These are phyloP conservation scores for Pipistrellus pipistrellus DNA, from an alignment of 2,797 vertebrate genomes.

Conservation along the genomic window DNA sequence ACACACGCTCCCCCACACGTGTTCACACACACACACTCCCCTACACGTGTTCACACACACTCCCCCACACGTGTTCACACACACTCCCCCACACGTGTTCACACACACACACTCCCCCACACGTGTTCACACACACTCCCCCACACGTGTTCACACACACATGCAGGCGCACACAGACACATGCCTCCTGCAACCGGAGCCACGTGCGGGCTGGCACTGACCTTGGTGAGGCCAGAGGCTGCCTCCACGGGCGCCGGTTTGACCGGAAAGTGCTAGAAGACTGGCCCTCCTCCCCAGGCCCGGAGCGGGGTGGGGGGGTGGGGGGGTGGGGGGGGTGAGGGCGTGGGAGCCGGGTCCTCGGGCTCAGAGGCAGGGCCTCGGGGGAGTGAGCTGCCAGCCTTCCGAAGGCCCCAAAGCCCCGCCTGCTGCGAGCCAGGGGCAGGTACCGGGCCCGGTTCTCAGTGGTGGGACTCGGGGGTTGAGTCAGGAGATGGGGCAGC, in stretches of 20 bases:
- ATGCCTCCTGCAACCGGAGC: not conserved
- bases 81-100: no score
- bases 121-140: no score
- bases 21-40: not conserved
- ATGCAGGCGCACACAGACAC: fast-evolving
- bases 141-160: not conserved
- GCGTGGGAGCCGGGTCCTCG: not conserved
- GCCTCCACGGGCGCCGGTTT: not conserved
- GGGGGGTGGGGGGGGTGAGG: fast-evolving
- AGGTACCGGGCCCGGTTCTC: not conserved
- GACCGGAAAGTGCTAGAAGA: not conserved
- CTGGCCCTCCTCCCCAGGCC: not conserved
- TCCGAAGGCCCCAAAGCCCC: not conserved
- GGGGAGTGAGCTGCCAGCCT: not conserved
- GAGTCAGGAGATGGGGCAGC: no score
- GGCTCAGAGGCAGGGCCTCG: not conserved
- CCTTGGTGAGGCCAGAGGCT: fast-evolving
- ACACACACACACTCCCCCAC: not conserved
- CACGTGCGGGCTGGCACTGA: no score
- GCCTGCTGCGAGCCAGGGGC: not conserved
- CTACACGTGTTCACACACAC: no score
- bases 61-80: no score
- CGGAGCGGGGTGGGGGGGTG: no score
- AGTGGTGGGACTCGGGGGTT: not conserved
- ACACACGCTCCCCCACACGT: no score